Evolutionary conservation across 2,797 vertebrate genomes (phyloP).

Genomic region (Arnoldichthys spilopterus): DNA sequence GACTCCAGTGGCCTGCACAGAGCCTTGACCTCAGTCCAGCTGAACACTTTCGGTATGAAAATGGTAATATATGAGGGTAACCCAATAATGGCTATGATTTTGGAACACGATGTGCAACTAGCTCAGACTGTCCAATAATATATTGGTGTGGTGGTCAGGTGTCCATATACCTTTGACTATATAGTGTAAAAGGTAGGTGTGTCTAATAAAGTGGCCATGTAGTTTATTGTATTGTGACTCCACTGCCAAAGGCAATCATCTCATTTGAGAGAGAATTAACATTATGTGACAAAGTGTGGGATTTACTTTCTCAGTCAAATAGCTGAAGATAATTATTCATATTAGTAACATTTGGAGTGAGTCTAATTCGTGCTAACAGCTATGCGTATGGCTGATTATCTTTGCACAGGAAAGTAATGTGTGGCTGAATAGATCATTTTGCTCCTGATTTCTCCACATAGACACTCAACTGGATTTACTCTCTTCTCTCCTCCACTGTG

Average conservation of each 20-base stretch:
- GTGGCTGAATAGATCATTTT: slow-evolving; percentile 30
- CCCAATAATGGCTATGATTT: no score
- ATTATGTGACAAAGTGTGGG: slow-evolving; percentile 29
- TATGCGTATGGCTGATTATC: slow-evolving; percentile 22
- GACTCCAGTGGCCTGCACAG: no score
- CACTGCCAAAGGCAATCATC: slow-evolving; percentile 17
- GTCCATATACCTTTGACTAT: no score
- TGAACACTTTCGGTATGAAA: no score
- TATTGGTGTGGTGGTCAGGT: no score
- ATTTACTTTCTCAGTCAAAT: slow-evolving; percentile 30
- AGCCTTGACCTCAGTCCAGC: no score
- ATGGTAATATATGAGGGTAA: no score
- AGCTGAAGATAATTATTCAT: slow-evolving; percentile 41
- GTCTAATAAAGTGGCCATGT: background rate
- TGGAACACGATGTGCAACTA: no score
- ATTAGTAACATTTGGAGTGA: slow-evolving; percentile 28
- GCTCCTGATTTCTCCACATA: slow-evolving; percentile 23
- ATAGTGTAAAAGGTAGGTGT: background rate
- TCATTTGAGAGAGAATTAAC: slow-evolving; percentile 31
- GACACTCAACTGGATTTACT: slow-evolving; percentile 6
- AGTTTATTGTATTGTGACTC: background rate
- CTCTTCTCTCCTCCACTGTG: slow-evolving; percentile 16
- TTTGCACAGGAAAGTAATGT: slow-evolving; percentile 19
- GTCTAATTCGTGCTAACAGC: slow-evolving; percentile 37
- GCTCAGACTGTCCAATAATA: no score